Evolutionary conservation across 2,888 invertebrate genomes (phyloP).

Genomic region (Macrophya annulata): DNA sequence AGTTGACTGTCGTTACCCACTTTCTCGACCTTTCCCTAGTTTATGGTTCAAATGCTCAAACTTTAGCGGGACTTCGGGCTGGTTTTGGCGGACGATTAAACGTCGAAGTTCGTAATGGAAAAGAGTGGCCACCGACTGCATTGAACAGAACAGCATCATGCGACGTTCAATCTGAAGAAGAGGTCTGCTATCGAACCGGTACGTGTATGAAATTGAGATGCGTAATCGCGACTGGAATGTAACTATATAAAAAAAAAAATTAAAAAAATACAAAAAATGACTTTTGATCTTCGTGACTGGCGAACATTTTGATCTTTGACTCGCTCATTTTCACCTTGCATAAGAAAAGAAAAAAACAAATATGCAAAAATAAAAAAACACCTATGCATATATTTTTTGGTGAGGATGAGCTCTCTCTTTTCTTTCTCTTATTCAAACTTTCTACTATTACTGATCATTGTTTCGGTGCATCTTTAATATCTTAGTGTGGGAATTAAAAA

Average conservation of each 20-base stretch:
- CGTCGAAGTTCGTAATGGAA: constrained; percentile 84
- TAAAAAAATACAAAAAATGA: constrained; percentile 4
- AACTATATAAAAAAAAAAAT: not conserved
- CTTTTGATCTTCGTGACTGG: not conserved
- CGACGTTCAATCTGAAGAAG: constrained; percentile 82
- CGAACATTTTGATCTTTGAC: not conserved
- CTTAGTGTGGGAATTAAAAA: not conserved
- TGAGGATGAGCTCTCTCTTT: constrained; percentile 9
- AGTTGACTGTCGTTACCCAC: constrained; percentile 87
- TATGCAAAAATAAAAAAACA: not conserved
- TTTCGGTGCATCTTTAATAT: not conserved
- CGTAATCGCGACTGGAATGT: not conserved
- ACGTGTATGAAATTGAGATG: constrained; percentile 64
- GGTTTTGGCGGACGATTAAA: constrained; percentile 86
- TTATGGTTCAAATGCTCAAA: constrained; percentile 88
- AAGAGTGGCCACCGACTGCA: constrained; percentile 86
- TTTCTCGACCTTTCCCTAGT: constrained; percentile 90
- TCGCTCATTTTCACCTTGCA: not conserved
- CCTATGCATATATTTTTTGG: not conserved
- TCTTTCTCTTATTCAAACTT: not conserved
- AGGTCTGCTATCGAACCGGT: constrained; percentile 91
- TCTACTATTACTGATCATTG: not conserved
- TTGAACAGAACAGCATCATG: constrained; percentile 87
- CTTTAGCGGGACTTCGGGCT: constrained; percentile 85
- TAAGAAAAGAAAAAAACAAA: no score